Base-by-base conservation (phyloP, 2,888 invertebrate species). In the Trypoxylon attenuatum region DNA sequence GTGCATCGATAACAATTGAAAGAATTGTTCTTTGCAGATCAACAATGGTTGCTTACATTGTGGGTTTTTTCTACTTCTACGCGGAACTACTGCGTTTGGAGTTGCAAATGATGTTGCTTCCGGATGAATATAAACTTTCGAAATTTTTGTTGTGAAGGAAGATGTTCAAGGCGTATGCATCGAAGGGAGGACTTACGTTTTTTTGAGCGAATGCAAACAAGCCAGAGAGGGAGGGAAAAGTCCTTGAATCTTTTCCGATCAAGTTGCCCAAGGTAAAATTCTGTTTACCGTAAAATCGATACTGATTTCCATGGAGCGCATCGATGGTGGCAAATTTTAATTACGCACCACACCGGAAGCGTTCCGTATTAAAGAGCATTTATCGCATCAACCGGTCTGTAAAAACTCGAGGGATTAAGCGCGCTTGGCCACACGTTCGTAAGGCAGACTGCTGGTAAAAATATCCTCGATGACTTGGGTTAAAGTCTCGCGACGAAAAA, bases 61-160 rank as follows among this genome's bases (percentile, higher is more conserved):
- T 85, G 6, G 84, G 82, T 4, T 85, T 83, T 52, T 74, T 82
- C 18, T 85, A 84, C 64, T 80, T 86, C 49, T 81, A 82, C 68
- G 65, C 76, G 16, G 78, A 83, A 69, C 54, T 84, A 23, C 66
- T 85, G n/a, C 72, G 83, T n/a, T 66, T 86, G 5, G 83, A 86
- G 57, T 5, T 84, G 23, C 82, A 85, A 62, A 82, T 86, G 77
- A 68, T 78, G 39, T 38, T 85, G 16, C 78, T 76, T 13, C 74
- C 76, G n/a, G 78, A 81, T 3, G 78, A 79, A 2, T 83, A 71
- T 61, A 85, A 82, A 53, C 56, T 83, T 2, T 77, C 82, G 3
- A 84, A 82, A 66, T 86, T 81, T 41, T 66, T 82, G 39, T 18
- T 84, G n/a, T 84, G 61, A 77, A 16, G 18, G 21, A 25, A 15